Percentiles rank a stretch among this genome's conserved stretches.
phyloP scores from a whole-genome alignment of 2,888 invertebrate genomes.

The Parasteatoda lunata region DNA sequence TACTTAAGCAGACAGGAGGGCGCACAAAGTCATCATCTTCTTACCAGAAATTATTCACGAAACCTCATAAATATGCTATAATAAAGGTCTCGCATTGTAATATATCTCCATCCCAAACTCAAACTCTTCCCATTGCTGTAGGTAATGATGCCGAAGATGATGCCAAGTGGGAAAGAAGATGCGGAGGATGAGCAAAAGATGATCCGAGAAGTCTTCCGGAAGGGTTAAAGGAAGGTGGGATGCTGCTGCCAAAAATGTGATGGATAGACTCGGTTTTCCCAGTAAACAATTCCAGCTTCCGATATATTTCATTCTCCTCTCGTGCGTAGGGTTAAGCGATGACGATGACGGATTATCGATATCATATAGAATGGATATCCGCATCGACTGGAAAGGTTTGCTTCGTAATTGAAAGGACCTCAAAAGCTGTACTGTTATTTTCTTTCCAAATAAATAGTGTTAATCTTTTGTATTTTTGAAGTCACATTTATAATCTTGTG shows the following conservation, averaged over 20 bases:
- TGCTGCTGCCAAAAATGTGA: neutral
- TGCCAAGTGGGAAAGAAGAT: neutral
- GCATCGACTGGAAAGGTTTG: neutral
- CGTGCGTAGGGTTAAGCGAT: neutral
- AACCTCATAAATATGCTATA: neutral
- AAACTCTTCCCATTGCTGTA: neutral
- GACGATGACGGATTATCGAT: neutral
- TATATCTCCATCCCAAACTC: neutral
- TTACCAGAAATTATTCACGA: neutral
- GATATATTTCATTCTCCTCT: neutral
- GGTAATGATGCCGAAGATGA: neutral
- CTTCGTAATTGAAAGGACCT: neutral
- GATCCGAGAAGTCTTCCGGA: constrained; percentile 2
- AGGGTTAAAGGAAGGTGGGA: neutral
- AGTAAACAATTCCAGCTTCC: constrained; percentile 2
- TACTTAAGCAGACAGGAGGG: neutral
- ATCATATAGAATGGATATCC: neutral
- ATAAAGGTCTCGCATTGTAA: neutral
- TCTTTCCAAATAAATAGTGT: too few relatives aligned
- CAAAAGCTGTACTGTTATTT: too few relatives aligned
- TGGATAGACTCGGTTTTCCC: constrained; percentile 2
- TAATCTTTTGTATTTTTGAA: too few relatives aligned
- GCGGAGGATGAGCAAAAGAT: neutral
- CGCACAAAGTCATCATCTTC: neutral
- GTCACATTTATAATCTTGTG: too few relatives aligned